A percentile compares a stretch with the other conserved stretches of the same genome.
phyloP scores from a whole-genome alignment of 2,888 invertebrate genomes.

The Dryocosmus kuriphilus region DNA sequence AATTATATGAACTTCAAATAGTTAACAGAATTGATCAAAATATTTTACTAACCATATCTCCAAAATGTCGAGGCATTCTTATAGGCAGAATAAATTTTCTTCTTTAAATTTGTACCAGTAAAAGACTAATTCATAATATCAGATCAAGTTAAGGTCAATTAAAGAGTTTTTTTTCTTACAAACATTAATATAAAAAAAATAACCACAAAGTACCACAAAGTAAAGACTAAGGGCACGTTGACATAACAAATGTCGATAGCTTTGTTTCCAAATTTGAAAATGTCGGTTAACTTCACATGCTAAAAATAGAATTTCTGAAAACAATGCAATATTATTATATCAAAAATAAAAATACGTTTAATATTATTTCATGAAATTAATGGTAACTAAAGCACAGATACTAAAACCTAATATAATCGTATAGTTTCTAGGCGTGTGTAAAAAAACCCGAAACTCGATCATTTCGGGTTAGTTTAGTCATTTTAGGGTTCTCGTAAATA shows the following conservation, averaged over 20 bases:
- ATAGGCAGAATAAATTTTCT: neutral
- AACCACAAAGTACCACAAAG: neutral
- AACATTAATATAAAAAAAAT: neutral
- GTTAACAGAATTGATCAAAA: neutral
- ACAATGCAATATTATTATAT: too few relatives aligned
- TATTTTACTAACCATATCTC: conserved; percentile 9
- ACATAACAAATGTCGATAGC: neutral
- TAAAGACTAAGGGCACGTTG: neutral
- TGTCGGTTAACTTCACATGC: neutral
- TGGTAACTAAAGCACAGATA: too few relatives aligned
- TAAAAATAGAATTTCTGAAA: neutral
- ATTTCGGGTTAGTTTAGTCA: too few relatives aligned
- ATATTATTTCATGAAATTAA: too few relatives aligned
- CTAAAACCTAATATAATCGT: too few relatives aligned
- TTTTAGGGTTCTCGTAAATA: too few relatives aligned
- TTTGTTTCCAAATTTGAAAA: neutral
- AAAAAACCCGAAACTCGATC: too few relatives aligned
- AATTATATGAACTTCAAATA: too few relatives aligned
- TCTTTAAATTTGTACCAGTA: neutral
- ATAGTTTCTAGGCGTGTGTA: too few relatives aligned
- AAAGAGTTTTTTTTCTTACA: neutral
- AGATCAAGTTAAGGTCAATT: neutral
- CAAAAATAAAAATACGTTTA: too few relatives aligned
- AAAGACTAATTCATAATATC: neutral
- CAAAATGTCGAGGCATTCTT: conserved; percentile 12